Evolutionary conservation across 2,113 vertebrate genomes (phyloP).

Genomic region (Oncorhynchus clarkii): DNA sequence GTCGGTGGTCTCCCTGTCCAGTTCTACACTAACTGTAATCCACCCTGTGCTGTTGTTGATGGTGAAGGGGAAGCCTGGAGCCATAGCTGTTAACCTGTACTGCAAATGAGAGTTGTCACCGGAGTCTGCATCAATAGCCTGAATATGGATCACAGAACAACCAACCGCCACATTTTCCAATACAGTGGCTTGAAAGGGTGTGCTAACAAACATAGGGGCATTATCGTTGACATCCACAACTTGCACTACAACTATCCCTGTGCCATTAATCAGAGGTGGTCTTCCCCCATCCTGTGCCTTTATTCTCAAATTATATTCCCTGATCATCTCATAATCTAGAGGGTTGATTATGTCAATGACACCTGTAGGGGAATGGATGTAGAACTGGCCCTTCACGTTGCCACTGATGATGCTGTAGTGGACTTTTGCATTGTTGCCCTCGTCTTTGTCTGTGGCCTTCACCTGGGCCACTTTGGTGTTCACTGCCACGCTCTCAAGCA

Average conservation of each 20-base stretch:
- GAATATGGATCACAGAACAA: constrained; percentile 82
- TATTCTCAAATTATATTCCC: constrained; percentile 82
- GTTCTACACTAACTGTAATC: constrained; percentile 79
- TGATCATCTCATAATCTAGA: constrained; percentile 83
- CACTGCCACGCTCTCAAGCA: constrained; percentile 76
- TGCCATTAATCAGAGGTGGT: constrained; percentile 84
- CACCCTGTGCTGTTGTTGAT: constrained; percentile 87
- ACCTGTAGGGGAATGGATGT: constrained; percentile 82
- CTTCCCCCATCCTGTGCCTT: constrained; percentile 87
- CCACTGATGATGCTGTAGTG: constrained; percentile 88
- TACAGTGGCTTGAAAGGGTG: constrained; percentile 85
- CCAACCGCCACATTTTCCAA: constrained; percentile 83
- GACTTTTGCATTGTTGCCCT: constrained; percentile 82
- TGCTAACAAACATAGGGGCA: constrained; percentile 87
- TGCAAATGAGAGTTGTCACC: constrained; percentile 81
- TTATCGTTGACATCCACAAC: constrained; percentile 88
- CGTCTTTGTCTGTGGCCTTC: constrained; percentile 80
- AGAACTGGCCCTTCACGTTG: constrained; percentile 85
- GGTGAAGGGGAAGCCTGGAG: constrained; percentile 76
- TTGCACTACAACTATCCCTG: constrained; percentile 83
- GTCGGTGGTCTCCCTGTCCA: constrained; percentile 82
- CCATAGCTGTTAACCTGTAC: constrained; percentile 77
- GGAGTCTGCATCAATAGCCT: constrained; percentile 84
- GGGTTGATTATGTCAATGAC: constrained; percentile 83
- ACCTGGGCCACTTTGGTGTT: constrained; percentile 81